These are phyloP conservation scores for Triplophysa rosa DNA, from an alignment of 2,113 vertebrate species.

Conservation along the genomic window DNA sequence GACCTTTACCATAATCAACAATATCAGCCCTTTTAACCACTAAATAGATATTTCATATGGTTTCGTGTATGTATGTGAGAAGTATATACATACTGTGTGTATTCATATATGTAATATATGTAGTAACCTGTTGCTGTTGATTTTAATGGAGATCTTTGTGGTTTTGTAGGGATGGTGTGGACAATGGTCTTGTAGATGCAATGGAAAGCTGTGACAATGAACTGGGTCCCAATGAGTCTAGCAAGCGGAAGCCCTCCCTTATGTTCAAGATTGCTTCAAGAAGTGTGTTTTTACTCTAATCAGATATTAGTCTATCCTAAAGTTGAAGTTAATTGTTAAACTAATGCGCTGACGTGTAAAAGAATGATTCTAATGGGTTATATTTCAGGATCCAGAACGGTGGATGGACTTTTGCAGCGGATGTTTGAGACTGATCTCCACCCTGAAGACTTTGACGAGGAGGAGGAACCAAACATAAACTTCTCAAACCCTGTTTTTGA, in stretches of 20 bases:
- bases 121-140: background rate
- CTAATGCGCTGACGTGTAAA: background rate
- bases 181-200: conserved; percentile 76
- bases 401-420: conserved; percentile 86
- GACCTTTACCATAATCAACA: background rate
- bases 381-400: conserved; percentile 82
- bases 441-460: conserved; percentile 75
- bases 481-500: conserved; percentile 70
- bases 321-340: background rate
- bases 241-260: conserved; percentile 63
- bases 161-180: conserved; percentile 72
- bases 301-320: background rate
- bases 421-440: conserved; percentile 91
- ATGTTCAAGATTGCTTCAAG: conserved; percentile 90
- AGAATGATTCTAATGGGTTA: background rate
- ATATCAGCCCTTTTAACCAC: no score
- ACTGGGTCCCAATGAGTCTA: conserved; percentile 58
- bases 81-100: no score
- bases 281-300: conserved; percentile 72
- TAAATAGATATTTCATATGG: no score
- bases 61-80: background rate
- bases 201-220: conserved; percentile 76
- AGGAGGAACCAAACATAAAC: conserved; percentile 70
- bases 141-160: background rate
- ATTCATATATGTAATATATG: no score